Conservation (phyloP, 2,797 vertebrate genomes). For the Pogonophryne albipinna region DNA sequence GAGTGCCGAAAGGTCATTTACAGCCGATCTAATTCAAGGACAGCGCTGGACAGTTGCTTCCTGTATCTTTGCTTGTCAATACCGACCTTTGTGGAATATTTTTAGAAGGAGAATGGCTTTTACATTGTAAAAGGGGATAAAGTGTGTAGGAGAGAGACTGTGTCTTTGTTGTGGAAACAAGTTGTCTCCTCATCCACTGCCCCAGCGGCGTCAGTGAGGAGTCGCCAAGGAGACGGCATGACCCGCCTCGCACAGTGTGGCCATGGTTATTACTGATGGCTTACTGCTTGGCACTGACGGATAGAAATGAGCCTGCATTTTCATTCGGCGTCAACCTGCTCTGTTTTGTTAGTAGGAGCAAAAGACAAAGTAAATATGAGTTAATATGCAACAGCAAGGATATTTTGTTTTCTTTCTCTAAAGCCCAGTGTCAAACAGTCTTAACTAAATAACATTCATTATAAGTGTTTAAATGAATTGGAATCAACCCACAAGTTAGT, state of each 20-base stretch:
- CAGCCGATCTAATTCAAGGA: conserved; percentile 57
- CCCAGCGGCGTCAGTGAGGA: conserved; percentile 50
- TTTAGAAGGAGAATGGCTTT: conserved; percentile 51
- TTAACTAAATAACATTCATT: neutral
- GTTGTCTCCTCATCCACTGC: conserved; percentile 38
- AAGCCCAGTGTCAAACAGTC: neutral
- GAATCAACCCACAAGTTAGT: neutral
- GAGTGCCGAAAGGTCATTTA: conserved; percentile 38
- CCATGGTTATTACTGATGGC: conserved; percentile 22
- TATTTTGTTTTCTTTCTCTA: too few relatives aligned
- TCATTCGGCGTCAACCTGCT: conserved; percentile 43
- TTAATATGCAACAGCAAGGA: neutral
- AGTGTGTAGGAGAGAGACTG: conserved; percentile 12
- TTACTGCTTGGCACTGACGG: conserved; percentile 14
- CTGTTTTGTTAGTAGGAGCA: neutral
- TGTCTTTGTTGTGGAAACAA: conserved; percentile 78
- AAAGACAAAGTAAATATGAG: conserved; percentile 9
- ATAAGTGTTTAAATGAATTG: neutral
- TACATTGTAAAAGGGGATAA: conserved; percentile 7
- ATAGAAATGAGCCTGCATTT: conserved; percentile 37
- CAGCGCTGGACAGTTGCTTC: conserved; percentile 49
- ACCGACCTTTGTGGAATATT: conserved; percentile 52
- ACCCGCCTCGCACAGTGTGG: conserved; percentile 43
- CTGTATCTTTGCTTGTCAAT: conserved; percentile 55
- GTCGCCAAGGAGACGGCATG: conserved; percentile 74